Evolutionary conservation across 2,113 vertebrate genomes (phyloP), one percentile per base, ranked within the genome.

Genomic region (Riparia riparia): DNA sequence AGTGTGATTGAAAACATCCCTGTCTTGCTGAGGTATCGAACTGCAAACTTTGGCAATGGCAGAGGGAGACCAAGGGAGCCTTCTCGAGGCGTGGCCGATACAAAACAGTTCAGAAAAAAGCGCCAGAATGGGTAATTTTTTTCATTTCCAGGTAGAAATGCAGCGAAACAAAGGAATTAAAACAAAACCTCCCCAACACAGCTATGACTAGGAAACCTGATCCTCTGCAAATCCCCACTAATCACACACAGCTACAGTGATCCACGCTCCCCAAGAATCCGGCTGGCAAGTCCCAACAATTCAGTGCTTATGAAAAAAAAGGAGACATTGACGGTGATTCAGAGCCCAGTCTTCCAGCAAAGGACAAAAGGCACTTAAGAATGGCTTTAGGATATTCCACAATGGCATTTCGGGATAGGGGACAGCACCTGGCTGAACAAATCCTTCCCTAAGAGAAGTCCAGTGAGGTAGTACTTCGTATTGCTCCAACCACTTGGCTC

Each of bases 21-120:
- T 95, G 97, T 76, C 93, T 57, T 49, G 18, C 20, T 98, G 98
- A 98, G 97, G 97, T 98, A 98, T 93, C 41, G 7, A 95, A 94
- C 98, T 98, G 97, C 95, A 97, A 96, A 97, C 97, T 98, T 98
- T 97, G 97, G 96, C 87, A 14, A 78, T 96, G 92, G 31, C 28
- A 93, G 89, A 93, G 88, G 82, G 77, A 84, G 80, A 90, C 65
- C 83, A 73, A 73, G 51, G 68, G 88, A 79, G 50, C 80, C 95
- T 89, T 79, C 60, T 80, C 15, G n/a, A 37, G 81, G 93, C 89
- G 39, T 16, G 82, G 76, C 95, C 92, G 87, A 77, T 39, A 92
- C 37, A 95, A 88, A 86, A 92, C 2, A 3, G 54, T 91, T 54
- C 49, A 20, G 47, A 0, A 12, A 49, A 45, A 44, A 71, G 21